Evolutionary conservation across 2,113 vertebrate species (phyloP).

Genomic region (Psephotus haematonotus): DNA sequence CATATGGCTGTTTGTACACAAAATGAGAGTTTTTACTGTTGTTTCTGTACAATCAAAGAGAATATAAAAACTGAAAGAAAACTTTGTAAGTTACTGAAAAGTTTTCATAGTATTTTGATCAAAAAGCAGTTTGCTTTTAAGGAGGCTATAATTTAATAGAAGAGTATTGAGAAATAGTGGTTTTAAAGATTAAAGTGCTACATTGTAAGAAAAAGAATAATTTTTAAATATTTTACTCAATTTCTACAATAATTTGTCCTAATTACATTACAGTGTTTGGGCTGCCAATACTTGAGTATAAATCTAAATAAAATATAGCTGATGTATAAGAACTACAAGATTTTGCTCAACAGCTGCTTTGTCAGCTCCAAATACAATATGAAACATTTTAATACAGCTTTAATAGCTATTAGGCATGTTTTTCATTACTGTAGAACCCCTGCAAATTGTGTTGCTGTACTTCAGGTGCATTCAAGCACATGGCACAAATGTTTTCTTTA

Average conservation of each 20-base stretch:
- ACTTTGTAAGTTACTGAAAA: background rate
- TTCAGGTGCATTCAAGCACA: background rate
- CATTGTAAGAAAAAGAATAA: background rate
- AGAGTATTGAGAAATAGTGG: background rate
- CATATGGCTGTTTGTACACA: background rate
- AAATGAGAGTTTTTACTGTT: background rate
- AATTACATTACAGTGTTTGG: background rate
- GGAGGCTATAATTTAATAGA: background rate
- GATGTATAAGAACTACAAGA: background rate
- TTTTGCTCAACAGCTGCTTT: background rate
- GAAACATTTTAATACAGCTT: background rate
- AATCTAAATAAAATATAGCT: background rate
- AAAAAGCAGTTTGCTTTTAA: background rate
- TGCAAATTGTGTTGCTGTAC: background rate
- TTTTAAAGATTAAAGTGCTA: background rate
- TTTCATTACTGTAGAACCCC: background rate
- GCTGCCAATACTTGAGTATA: background rate
- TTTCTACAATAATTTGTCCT: background rate
- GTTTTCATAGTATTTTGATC: background rate
- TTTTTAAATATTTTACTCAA: background rate
- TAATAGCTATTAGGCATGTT: background rate
- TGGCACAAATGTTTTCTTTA: background rate
- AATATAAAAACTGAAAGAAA: background rate
- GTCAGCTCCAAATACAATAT: background rate
- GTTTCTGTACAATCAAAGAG: background rate